Evolutionary conservation across 2,797 vertebrate genomes (phyloP), one percentile per base, ranked within the genome.

Genomic region (Leptatherina wallacei): DNA sequence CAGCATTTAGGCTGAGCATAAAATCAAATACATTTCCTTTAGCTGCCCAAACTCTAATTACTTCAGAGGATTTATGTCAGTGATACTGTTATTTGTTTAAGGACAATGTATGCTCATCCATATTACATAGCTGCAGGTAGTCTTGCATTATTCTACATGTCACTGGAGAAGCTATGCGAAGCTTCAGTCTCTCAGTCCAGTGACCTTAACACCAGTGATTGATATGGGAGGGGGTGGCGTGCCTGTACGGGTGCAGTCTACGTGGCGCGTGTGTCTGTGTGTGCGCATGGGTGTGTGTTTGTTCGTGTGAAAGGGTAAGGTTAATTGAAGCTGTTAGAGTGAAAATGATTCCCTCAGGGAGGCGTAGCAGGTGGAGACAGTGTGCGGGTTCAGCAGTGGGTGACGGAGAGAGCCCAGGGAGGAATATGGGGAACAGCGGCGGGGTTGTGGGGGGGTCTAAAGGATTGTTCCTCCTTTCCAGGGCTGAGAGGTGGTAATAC

Each of bases 271-370:
- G 76, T 58, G 68, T 63, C 14, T 0, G 29, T 38, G 66, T 0
- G 71, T 44, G 61, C 13, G 16, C 42, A 24, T 29, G 54, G 9
- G 12, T 71, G 72, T 63, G 65, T 60, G 73, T 38, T 36, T 61
- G 76, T 10, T 78, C 69, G 86, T 71, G 64, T 77, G 82, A 75
- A 75, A 65, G 85, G 82, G 82, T 89, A 82, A 88, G 92, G 93
- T 94, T 95, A 94, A 94, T 94, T 94, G 92, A 92, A 93, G 91
- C 90, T 90, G 87, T 92, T 92, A 89, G 88, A 92, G 89, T 86
- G 87, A 92, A 92, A 93, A 92, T 78, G 73, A 91, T 90, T 91
- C 87, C 88, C 87, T 83, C 78, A 33, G 80, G 85, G 76, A 69
- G 72, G 51, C 62, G 58, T 55, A 74, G 80, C 82, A 80, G 71